Percentiles rank a stretch among this genome's conserved stretches.
These are phyloP conservation scores for Caenorhabditis angaria DNA, from an alignment of 2,888 invertebrate species.

Conservation along the genomic window DNA sequence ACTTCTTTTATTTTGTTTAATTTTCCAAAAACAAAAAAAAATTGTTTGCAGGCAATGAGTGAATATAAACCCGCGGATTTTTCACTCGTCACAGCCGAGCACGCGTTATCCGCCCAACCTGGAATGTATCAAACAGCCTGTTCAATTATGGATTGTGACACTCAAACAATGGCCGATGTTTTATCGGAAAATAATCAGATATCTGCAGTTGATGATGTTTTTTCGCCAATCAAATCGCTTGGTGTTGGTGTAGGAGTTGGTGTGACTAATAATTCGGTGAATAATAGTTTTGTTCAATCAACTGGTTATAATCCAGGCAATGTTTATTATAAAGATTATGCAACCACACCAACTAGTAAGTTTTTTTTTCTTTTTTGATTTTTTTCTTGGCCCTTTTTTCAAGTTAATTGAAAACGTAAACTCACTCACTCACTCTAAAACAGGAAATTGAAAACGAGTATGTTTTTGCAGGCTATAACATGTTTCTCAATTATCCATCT, in stretches of 20 bases:
- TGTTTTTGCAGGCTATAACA: slow-evolving; percentile 40
- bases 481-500: slow-evolving; percentile 42
- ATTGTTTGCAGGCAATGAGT: slow-evolving; percentile 10
- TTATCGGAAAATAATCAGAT: slow-evolving; percentile 4
- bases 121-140: slow-evolving; percentile 16
- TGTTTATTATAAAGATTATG: slow-evolving; percentile 31
- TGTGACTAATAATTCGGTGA: background rate
- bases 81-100: background rate
- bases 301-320: background rate
- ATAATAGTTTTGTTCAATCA: background rate
- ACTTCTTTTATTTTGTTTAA: background rate
- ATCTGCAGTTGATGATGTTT: slow-evolving; percentile 1
- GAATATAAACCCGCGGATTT: slow-evolving; percentile 6
- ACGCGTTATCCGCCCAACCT: slow-evolving; percentile 15
- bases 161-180: slow-evolving; percentile 8
- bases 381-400: slow-evolving; percentile 6
- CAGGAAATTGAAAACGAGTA: background rate
- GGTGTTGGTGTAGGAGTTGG: background rate
- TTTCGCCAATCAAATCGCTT: background rate
- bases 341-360: slow-evolving; percentile 16
- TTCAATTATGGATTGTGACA: slow-evolving; percentile 12
- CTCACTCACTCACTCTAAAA: background rate
- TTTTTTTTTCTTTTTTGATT: slow-evolving; percentile 3
- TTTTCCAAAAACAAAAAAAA: background rate
- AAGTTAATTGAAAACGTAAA: background rate